Base-by-base conservation (phyloP, 2,113 vertebrate species). In the Sigmodon hispidus region DNA sequence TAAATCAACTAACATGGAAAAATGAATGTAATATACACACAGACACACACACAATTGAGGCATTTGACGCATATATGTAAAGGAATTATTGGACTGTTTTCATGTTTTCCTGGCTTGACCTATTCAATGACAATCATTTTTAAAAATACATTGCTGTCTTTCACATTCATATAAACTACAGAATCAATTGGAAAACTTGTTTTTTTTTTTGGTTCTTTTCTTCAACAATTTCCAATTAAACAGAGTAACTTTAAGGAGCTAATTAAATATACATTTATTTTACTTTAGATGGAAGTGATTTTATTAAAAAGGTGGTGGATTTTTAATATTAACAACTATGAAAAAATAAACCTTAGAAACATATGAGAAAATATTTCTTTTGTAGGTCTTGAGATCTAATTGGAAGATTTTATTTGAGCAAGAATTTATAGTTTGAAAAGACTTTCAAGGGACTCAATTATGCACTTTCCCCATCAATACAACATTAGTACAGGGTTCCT, bases 381-480 rank as follows among this genome's bases (percentile, higher is more conserved):
- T 43, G 85, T 96, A 88, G 52, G 69, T 97, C 91, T 96, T 36
- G 29, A 98, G 29, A 98, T 85, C 61, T 98, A 98, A 97, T 97
- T 98, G 97, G 97, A 92, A 91, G 94, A 93, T 97, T 98, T 97
- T 96, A 97, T 97, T 87, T 96, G 89, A 97, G 93, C 93, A 97
- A 96, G 95, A 98, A 98, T 97, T 97, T 98, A 96, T 97, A 24
- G 2, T 94, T 87, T 96, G 65, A 92, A 97, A 95, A 98, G 84
- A 24, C 96, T 98, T 98, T 98, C 98, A 97, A 96, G 96, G 97
- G 97, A 98, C 63, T 94, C 94, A 98, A 97, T 98, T 98, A 97
- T 69, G 6, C 96, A 85, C 79, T 97, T 94, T 57, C 55, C 57
- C 77, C 69, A 95, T 97, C 85, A 89, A 95, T 98, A 96, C 29